These are phyloP conservation scores for Amblyteles armatorius DNA, from an alignment of 2,888 invertebrate species.

Conservation along the genomic window DNA sequence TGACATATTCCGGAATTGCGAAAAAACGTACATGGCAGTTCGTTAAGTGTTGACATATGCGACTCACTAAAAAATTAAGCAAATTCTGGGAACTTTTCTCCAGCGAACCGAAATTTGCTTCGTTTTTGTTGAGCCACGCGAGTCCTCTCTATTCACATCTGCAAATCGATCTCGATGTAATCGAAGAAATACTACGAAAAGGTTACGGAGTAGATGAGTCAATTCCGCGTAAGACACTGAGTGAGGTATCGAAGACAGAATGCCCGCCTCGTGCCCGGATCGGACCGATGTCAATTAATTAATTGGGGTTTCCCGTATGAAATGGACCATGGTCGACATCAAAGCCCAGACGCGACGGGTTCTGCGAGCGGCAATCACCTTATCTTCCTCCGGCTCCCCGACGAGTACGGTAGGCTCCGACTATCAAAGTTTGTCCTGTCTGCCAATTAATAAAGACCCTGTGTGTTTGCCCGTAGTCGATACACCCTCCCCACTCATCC, in stretches of 20 bases:
- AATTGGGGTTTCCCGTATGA: conserved; percentile 79
- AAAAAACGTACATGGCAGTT: no score
- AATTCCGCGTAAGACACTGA: conserved; percentile 17
- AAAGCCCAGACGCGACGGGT: conserved; percentile 76
- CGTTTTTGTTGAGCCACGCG: no score
- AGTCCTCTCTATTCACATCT: neutral
- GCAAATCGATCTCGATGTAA: neutral
- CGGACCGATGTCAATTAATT: conserved; percentile 79
- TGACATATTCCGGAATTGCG: neutral
- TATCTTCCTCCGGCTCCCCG: conserved; percentile 41
- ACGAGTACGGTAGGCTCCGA: conserved; percentile 28
- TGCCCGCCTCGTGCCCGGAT: conserved; percentile 61
- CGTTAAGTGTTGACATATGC: no score
- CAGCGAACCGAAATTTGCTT: no score
- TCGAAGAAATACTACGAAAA: neutral
- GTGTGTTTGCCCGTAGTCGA: conserved; percentile 77
- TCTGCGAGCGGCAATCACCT: conserved; percentile 62
- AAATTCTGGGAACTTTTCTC: no score
- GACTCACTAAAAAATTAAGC: no score
- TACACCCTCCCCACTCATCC: conserved; percentile 45
- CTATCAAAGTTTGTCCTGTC: conserved; percentile 63
- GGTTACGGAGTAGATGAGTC: neutral
- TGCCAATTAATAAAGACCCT: conserved; percentile 82
- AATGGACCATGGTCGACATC: conserved; percentile 82
- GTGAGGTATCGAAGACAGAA: conserved; percentile 39